Conservation (phyloP, 2,113 vertebrate species). For the Arenaria interpres region DNA sequence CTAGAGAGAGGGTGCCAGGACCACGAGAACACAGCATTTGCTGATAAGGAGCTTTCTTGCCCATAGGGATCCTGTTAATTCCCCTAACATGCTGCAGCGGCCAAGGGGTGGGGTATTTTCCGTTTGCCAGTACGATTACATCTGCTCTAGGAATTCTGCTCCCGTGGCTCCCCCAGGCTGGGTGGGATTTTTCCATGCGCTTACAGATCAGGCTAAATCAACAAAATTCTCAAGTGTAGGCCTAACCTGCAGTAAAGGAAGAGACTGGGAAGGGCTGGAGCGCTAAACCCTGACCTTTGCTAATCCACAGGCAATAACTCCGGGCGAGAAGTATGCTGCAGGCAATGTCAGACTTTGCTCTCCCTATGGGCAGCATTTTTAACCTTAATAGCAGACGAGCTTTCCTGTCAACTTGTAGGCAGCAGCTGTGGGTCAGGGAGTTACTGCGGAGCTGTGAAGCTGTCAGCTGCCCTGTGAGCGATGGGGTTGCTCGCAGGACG, state of each 20-base stretch:
- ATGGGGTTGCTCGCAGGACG: neutral
- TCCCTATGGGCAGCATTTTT: conserved; percentile 17
- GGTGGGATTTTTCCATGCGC: conserved; percentile 46
- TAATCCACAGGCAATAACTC: conserved; percentile 46
- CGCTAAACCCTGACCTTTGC: conserved; percentile 59
- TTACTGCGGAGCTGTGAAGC: neutral
- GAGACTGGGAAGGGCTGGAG: conserved; percentile 61
- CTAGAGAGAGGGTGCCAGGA: neutral
- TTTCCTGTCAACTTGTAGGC: neutral
- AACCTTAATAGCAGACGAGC: conserved; percentile 6
- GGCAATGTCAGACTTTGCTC: conserved; percentile 25
- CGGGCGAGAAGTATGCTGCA: conserved; percentile 24
- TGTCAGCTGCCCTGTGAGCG: neutral
- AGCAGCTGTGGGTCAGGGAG: conserved; percentile 34
- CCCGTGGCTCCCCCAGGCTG: conserved; percentile 18
- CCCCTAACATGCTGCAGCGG: neutral
- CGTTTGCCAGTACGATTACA: neutral
- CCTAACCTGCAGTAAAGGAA: conserved; percentile 25
- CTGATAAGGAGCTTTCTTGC: neutral
- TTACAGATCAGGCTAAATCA: conserved; percentile 17
- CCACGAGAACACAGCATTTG: neutral
- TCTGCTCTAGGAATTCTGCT: conserved; percentile 42
- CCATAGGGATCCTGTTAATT: neutral
- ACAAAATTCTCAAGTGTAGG: neutral
- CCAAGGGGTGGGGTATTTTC: conserved; percentile 21